These are phyloP conservation scores for Chrysodeixis includens DNA, from an alignment of 2,888 invertebrate species.

Conservation along the genomic window DNA sequence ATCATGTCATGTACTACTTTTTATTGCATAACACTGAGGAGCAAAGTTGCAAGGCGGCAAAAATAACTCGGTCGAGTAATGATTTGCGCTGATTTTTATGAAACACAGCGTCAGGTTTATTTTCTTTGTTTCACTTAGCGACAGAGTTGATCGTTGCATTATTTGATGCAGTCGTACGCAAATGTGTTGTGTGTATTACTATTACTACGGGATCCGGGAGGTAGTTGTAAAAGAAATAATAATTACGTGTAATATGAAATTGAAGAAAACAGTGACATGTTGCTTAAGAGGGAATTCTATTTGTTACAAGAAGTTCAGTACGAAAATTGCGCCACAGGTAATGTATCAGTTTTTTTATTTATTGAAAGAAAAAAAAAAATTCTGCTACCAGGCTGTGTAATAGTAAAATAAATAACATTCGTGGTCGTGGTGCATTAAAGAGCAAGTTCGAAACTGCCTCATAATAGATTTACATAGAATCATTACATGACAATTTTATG, in stretches of 20 bases:
- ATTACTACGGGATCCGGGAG: constrained; percentile 61
- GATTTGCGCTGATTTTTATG: constrained; percentile 79
- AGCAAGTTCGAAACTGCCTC: no score
- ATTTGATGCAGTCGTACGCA: constrained; percentile 73
- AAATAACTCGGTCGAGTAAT: constrained; percentile 80
- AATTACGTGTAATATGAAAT: constrained; percentile 77
- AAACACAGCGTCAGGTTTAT: constrained; percentile 69
- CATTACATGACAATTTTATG: no score
- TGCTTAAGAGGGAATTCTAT: constrained; percentile 80
- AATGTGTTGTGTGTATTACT: constrained; percentile 67
- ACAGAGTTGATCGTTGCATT: constrained; percentile 70
- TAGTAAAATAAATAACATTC: no score
- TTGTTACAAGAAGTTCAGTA: constrained; percentile 70
- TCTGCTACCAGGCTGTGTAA: no score
- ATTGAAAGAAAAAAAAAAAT: background rate
- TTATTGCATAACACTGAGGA: constrained; percentile 74
- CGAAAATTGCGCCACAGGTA: constrained; percentile 65
- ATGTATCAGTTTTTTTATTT: constrained; percentile 4
- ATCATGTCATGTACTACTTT: constrained; percentile 68
- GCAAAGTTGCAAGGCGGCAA: constrained; percentile 70
- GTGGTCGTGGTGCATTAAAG: no score
- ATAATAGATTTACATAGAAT: no score
- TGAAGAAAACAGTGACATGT: constrained; percentile 83
- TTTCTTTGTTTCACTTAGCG: constrained; percentile 74
- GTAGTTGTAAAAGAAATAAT: constrained; percentile 47